Evolutionary conservation across 2,797 vertebrate species (phyloP).

Genomic region (Amblyraja radiata): DNA sequence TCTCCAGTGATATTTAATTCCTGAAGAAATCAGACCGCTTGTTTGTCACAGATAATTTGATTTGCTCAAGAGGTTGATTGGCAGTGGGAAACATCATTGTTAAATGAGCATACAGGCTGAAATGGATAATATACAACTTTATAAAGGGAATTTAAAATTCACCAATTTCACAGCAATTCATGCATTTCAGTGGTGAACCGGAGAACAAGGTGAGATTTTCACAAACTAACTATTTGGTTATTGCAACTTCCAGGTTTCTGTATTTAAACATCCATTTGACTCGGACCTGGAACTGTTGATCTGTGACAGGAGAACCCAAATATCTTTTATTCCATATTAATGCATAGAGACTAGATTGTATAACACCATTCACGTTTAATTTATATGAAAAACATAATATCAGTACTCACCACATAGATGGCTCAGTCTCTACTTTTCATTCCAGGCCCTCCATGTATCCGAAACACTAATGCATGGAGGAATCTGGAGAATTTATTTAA

Average conservation of each 20-base stretch:
- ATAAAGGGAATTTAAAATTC: neutral
- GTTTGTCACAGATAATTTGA: neutral
- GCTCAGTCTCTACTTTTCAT: too few species aligned
- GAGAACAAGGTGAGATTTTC: neutral
- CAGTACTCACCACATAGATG: too few species aligned
- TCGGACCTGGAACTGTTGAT: too few species aligned
- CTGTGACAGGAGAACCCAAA: neutral
- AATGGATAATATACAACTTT: neutral
- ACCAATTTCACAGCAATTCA: neutral
- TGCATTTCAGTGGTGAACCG: neutral
- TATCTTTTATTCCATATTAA: neutral
- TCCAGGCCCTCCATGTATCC: too few species aligned
- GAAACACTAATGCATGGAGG: too few species aligned
- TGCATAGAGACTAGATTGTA: too few species aligned
- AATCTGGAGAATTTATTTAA: too few species aligned
- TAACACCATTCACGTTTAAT: too few species aligned
- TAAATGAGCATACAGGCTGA: neutral
- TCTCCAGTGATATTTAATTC: neutral
- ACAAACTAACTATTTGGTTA: neutral
- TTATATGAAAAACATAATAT: too few species aligned
- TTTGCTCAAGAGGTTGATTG: neutral
- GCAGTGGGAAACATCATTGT: neutral
- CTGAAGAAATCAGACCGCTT: neutral
- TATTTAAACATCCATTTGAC: neutral
- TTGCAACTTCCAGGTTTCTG: neutral